Percentiles rank a stretch among this genome's conserved stretches.
Evolutionary conservation across 2,797 vertebrate species (phyloP).

Genomic region (Oryzias dopingdopingensis): DNA sequence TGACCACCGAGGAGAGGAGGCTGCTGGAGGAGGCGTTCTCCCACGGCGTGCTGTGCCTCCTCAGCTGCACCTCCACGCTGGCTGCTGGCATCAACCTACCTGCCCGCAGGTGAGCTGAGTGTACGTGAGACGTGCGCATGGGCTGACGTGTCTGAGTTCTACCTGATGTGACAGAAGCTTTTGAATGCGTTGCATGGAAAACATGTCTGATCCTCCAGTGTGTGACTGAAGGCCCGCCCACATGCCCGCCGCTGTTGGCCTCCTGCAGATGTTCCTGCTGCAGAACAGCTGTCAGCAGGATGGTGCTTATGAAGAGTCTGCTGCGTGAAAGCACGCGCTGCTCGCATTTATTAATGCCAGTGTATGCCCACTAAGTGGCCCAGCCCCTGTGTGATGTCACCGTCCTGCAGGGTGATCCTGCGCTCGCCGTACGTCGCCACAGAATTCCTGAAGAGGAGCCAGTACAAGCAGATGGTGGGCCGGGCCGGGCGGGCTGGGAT

Average conservation of each 20-base stretch:
- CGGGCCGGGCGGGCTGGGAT: conserved; percentile 94
- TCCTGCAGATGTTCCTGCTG: too few relatives aligned
- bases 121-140: background rate
- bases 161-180: too few relatives aligned
- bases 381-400: conserved; percentile 73
- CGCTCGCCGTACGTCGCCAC: conserved; percentile 89
- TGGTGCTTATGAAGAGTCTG: too few relatives aligned
- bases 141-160: too few relatives aligned
- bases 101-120: conserved; percentile 80
- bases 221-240: too few relatives aligned
- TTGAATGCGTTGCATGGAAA: too few relatives aligned
- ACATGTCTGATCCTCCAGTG: too few relatives aligned
- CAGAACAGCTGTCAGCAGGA: too few relatives aligned
- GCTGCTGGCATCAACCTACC: conserved; percentile 96
- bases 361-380: background rate
- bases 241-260: too few relatives aligned
- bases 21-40: conserved; percentile 92
- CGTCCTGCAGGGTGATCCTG: conserved; percentile 93
- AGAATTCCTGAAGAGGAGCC: conserved; percentile 89
- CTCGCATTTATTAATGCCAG: too few relatives aligned
- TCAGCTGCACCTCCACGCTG: conserved; percentile 93
- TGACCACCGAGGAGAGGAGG: conserved; percentile 89
- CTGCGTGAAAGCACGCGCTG: too few relatives aligned
- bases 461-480: conserved; percentile 97
- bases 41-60: conserved; percentile 85